These are phyloP conservation scores for Musca vetustissima DNA, from an alignment of 1,140 invertebrate genomes.

Conservation along the genomic window DNA sequence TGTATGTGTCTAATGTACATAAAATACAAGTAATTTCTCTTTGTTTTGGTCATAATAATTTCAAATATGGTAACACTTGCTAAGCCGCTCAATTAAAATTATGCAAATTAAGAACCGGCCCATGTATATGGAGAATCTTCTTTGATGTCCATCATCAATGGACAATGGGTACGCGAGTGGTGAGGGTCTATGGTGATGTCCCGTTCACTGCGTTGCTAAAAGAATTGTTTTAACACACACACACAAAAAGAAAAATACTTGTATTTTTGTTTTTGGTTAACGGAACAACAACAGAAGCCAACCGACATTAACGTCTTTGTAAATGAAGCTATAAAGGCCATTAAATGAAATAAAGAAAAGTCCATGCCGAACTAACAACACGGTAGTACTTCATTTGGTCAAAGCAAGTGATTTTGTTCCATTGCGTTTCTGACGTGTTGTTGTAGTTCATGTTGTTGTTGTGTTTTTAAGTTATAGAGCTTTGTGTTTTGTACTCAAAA, in stretches of 20 bases:
- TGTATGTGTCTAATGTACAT: too few species aligned
- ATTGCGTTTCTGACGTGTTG: neutral
- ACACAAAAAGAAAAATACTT: too few species aligned
- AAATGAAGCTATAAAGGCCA: constrained; percentile 31
- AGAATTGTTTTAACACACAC: constrained; percentile 8
- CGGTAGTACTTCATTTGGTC: too few species aligned
- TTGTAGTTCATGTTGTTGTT: too few species aligned
- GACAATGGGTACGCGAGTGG: too few species aligned
- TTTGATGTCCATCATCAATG: constrained; percentile 1
- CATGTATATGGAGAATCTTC: neutral
- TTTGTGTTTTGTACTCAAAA: neutral
- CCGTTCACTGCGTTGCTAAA: neutral
- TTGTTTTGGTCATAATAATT: too few species aligned
- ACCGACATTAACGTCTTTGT: constrained; percentile 28
- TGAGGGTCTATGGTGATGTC: constrained; percentile 1
- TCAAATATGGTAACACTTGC: constrained; percentile 16
- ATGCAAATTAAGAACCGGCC: neutral
- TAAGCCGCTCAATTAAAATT: neutral
- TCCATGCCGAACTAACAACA: too few species aligned
- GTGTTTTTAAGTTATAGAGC: neutral
- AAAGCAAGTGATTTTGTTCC: neutral
- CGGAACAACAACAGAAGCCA: too few species aligned
- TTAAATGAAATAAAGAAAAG: constrained; percentile 5
- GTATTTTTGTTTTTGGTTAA: constrained; percentile 1
- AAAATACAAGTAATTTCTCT: too few species aligned